A percentile compares a stretch with the other conserved stretches of the same genome.
phyloP scores from a whole-genome alignment of 2,113 vertebrate species.

The Tricholaema leucomelas region DNA sequence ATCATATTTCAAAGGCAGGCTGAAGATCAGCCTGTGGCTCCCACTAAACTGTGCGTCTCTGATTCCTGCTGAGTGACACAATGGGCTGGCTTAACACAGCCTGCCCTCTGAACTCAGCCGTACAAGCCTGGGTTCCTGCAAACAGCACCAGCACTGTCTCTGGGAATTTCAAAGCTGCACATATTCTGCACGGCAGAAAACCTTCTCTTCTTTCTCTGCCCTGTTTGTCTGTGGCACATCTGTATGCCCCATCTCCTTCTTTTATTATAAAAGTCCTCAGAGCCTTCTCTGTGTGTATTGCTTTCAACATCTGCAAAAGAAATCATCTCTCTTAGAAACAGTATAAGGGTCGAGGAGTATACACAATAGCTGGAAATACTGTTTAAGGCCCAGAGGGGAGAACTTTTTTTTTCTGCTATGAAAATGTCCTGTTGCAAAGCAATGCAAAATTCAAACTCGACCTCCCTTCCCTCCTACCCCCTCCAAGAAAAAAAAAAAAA shows the following conservation, averaged over 20 bases:
- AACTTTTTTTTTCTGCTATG: conserved; percentile 23
- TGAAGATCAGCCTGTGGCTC: conserved; percentile 39
- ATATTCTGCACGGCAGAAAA: background rate
- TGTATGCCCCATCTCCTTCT: conserved; percentile 3
- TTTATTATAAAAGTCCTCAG: background rate
- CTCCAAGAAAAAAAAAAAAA: background rate
- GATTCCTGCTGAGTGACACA: conserved; percentile 53
- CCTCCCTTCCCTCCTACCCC: background rate
- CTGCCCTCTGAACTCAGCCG: conserved; percentile 31
- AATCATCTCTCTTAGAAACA: conserved; percentile 51
- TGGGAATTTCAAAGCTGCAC: conserved; percentile 5
- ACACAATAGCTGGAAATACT: conserved; percentile 69
- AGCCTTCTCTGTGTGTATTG: background rate
- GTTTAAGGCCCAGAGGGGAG: conserved; percentile 59
- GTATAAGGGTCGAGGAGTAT: conserved; percentile 4
- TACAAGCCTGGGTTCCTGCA: background rate
- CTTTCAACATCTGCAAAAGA: conserved; percentile 67
- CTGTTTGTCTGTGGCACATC: background rate
- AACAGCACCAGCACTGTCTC: conserved; percentile 6
- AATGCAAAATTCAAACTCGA: conserved; percentile 17
- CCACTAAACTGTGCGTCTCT: conserved; percentile 36
- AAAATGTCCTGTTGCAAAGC: conserved; percentile 40
- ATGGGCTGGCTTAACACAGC: conserved; percentile 16
- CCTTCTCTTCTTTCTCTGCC: background rate
- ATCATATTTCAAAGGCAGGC: conserved; percentile 40